A percentile compares a stretch with the other conserved stretches of the same genome.
Conservation (phyloP, 2,797 vertebrate genomes). For the Holocentrus rufus region DNA sequence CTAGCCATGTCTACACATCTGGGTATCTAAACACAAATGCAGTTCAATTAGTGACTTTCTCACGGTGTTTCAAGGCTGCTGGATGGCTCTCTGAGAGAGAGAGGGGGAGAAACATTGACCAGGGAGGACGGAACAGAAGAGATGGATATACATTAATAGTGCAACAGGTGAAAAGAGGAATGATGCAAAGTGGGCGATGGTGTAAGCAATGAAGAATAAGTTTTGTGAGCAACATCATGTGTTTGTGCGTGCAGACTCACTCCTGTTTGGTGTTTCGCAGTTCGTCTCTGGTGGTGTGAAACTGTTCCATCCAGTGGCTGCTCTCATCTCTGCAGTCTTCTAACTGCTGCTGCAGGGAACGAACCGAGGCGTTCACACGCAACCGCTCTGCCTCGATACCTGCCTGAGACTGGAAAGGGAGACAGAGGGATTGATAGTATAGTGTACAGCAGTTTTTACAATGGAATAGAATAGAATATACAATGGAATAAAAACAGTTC, state of each 20-base stretch:
- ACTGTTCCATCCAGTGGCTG: conserved; percentile 92
- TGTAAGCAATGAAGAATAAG: not conserved
- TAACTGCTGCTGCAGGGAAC: conserved; percentile 89
- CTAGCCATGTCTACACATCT: conserved; percentile 50
- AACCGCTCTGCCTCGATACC: conserved; percentile 88
- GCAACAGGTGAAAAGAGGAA: conserved; percentile 39
- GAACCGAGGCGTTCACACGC: conserved; percentile 86
- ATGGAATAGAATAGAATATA: no score
- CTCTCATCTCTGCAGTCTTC: conserved; percentile 92
- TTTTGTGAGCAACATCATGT: not conserved
- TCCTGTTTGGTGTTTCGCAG: conserved; percentile 89
- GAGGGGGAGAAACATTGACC: conserved; percentile 52
- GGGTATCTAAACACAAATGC: conserved; percentile 52
- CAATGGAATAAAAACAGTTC: no score
- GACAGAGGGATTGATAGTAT: conserved; percentile 9
- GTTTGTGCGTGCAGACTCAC: conserved; percentile 74
- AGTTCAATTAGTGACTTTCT: conserved; percentile 63
- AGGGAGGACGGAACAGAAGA: conserved; percentile 48
- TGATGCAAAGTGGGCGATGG: conserved; percentile 16
- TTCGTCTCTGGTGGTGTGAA: conserved; percentile 90
- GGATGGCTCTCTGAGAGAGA: conserved; percentile 69
- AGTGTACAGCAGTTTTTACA: not conserved
- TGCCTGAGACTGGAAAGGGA: conserved; percentile 84
- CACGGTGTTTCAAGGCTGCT: conserved; percentile 70
- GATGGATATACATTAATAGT: conserved; percentile 59